Percentiles rank a stretch among this genome's conserved stretches.
Evolutionary conservation across 2,888 invertebrate species (phyloP).

Genomic region (Stegana nigrithorax): DNA sequence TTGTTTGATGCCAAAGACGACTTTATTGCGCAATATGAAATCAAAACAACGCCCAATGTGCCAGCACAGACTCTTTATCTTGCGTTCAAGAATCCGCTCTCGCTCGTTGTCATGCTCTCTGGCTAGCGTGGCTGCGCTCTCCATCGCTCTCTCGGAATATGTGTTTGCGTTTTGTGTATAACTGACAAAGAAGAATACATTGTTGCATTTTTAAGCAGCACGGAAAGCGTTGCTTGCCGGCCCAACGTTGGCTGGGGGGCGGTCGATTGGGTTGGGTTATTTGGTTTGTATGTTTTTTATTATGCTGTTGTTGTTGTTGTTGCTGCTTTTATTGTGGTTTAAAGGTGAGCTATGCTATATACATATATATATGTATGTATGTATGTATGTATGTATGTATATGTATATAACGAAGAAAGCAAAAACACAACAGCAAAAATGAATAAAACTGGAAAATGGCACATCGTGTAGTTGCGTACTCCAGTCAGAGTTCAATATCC

Average conservation of each 20-base stretch:
- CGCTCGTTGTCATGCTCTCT: not conserved
- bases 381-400: conserved; percentile 6
- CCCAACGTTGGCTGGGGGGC: too few species aligned
- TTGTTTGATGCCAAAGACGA: conserved; percentile 10
- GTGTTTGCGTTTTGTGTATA: not conserved
- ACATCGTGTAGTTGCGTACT: not conserved
- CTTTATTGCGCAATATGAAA: conserved; percentile 55
- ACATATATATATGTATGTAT: not conserved
- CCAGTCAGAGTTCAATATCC: conserved; percentile 58
- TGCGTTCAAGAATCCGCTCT: not conserved
- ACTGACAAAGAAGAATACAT: conserved; percentile 1
- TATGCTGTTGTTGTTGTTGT: not conserved
- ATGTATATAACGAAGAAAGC: too few species aligned
- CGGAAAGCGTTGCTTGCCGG: too few species aligned
- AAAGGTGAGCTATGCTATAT: conserved; percentile 1
- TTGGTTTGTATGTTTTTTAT: too few species aligned
- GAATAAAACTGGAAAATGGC: too few species aligned
- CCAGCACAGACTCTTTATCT: conserved; percentile 1
- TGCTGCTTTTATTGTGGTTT: not conserved
- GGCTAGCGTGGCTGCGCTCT: not conserved
- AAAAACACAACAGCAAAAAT: not conserved
- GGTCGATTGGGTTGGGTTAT: too few species aligned
- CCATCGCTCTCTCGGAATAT: conserved; percentile 12
- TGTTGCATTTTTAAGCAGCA: conserved; percentile 6
- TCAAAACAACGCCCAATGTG: conserved; percentile 59